These are phyloP conservation scores for Tetragnatha montana DNA, from an alignment of 2,888 invertebrate genomes.

Conservation along the genomic window DNA sequence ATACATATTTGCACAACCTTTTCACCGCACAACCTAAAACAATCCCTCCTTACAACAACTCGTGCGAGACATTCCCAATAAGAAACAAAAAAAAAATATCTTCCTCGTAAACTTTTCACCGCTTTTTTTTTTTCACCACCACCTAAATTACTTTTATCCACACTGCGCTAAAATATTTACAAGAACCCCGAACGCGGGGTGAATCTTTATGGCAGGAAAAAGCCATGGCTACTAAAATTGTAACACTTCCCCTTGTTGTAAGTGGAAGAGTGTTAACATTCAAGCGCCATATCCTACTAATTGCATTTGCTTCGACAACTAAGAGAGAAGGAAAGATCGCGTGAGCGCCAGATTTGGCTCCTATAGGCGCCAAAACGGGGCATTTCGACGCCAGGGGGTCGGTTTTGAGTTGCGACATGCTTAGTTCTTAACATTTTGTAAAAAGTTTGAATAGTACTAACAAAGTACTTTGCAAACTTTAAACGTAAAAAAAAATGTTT, in stretches of 20 bases:
- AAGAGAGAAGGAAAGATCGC: constrained; percentile 7
- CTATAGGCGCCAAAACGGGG: constrained; percentile 28
- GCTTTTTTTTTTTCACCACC: neutral
- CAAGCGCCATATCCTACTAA: constrained; percentile 31
- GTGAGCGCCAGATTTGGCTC: constrained; percentile 14
- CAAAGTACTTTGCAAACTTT: too few species aligned
- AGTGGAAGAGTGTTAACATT: constrained; percentile 33
- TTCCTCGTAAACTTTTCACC: too few species aligned
- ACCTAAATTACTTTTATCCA: neutral
- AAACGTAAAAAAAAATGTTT: too few species aligned
- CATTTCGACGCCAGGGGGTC: constrained; percentile 38
- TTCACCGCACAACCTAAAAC: too few species aligned
- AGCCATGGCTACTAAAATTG: constrained; percentile 2
- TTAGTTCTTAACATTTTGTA: too few species aligned
- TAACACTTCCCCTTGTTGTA: constrained; percentile 24
- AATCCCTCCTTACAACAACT: too few species aligned
- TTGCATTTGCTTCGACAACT: constrained; percentile 23
- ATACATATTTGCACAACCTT: too few species aligned
- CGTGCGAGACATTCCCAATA: too few species aligned
- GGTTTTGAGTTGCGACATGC: too few species aligned
- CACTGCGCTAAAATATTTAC: neutral
- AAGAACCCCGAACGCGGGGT: neutral
- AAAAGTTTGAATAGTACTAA: too few species aligned
- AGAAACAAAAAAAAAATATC: too few species aligned
- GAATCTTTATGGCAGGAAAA: neutral